Evolutionary conservation across 64 coral and sea anemone genomes (phyloP).

Genomic region (Hydrozoanthus tunicans): DNA sequence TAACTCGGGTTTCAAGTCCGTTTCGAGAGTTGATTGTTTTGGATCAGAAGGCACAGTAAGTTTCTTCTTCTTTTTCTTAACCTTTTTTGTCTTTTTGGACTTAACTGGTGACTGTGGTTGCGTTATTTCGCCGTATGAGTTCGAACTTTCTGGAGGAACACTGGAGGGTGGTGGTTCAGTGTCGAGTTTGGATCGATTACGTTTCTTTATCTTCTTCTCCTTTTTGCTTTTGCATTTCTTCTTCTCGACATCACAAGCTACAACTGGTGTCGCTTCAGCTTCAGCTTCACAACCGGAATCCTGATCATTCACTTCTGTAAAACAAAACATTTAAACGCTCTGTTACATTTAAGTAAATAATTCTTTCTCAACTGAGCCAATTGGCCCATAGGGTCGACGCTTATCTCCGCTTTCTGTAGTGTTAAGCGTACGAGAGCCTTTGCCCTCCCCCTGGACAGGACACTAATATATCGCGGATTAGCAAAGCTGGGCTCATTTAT

Average conservation of each 20-base stretch:
- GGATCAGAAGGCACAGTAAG: background rate
- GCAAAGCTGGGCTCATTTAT: too few species aligned
- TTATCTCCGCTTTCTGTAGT: too few species aligned
- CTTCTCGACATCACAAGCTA: background rate
- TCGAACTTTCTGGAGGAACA: slow-evolving; percentile 12
- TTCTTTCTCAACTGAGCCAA: too few species aligned
- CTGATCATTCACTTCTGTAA: background rate
- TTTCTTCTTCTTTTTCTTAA: slow-evolving; percentile 62
- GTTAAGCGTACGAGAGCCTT: too few species aligned
- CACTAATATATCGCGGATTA: too few species aligned
- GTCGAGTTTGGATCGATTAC: slow-evolving; percentile 4
- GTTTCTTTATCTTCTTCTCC: slow-evolving; percentile 47
- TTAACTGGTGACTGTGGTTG: slow-evolving; percentile 14
- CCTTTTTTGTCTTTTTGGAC: slow-evolving; percentile 39
- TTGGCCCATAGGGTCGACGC: too few species aligned
- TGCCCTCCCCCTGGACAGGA: too few species aligned
- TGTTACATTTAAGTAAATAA: background rate
- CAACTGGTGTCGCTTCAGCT: background rate
- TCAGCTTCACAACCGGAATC: slow-evolving; percentile 19
- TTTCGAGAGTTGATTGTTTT: background rate
- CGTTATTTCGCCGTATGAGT: background rate
- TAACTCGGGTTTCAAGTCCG: background rate
- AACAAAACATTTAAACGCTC: background rate
- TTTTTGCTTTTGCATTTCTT: slow-evolving; percentile 41
- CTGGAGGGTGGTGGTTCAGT: background rate